A percentile compares a stretch with the other conserved stretches of the same genome.
Evolutionary conservation across 2,113 vertebrate species (phyloP).

Genomic region (Pteruthius melanotis): DNA sequence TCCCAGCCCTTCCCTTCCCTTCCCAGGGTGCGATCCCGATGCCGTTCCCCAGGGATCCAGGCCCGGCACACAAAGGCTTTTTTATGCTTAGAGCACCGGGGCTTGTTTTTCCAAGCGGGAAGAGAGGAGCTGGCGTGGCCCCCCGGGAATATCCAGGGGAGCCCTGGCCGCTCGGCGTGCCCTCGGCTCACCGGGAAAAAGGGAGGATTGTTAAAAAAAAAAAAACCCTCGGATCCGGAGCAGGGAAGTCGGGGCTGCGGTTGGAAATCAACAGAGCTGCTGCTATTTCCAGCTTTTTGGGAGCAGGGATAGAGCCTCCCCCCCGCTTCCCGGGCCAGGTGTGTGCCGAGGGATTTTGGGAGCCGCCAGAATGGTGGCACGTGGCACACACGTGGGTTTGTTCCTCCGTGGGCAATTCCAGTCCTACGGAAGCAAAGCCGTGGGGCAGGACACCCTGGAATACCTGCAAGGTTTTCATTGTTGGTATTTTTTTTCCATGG

Average conservation of each 20-base stretch:
- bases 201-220: neutral
- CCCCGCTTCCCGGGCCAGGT: neutral
- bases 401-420: neutral
- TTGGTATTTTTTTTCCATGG: neutral
- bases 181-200: neutral
- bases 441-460: neutral
- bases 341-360: rapidly evolving
- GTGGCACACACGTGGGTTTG: neutral
- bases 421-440: rapidly evolving
- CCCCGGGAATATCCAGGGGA: neutral
- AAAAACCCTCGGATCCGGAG: neutral
- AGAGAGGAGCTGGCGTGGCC: neutral
- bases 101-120: neutral
- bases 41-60: neutral
- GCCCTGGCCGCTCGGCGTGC: neutral
- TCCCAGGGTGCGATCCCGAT: neutral
- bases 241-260: neutral
- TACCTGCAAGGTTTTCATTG: rapidly evolving
- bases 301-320: neutral
- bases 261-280: conserved; percentile 19
- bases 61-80: conserved; percentile 23
- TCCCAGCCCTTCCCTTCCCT: conserved; percentile 26
- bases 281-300: conserved; percentile 23
- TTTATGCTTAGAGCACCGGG: neutral
- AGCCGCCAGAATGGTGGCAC: neutral